Base-by-base conservation (phyloP, 1,140 invertebrate species). In the Pantala flavescens region DNA sequence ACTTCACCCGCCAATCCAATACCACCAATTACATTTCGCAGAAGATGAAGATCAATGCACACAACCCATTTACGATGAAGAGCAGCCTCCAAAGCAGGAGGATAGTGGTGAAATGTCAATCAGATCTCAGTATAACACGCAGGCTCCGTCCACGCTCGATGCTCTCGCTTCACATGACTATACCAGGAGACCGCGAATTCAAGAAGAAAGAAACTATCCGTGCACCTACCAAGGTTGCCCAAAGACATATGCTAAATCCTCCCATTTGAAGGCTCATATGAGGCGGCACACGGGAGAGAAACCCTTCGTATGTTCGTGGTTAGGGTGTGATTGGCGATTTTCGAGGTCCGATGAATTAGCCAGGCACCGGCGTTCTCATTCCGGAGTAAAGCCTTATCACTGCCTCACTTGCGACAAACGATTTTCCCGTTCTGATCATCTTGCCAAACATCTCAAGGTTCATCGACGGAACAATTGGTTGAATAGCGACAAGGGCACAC, bases 261-360 rank as follows among this genome's bases (percentile, higher is more conserved):
- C 94, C 11, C 96, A 98, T 82, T 86, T 98, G 23, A 96, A 97
- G 80, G 95, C 96, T 1, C 97, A 98, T 81, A 82, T 97, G 72
- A 86, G 96, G 1, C 87, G 96, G 14, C 96, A 98, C 82, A 94
- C 95, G 0, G 96, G 96, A 0, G 95, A 98, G 82, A 98, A 98
- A 80, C 96, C 96, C 0, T 91, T 89, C 78, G 82, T 86, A 0
- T 97, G 95, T 81, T 92, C 90, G 71, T 98, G 96, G 96, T 85
- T 89, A 1, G 92, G 90, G n/a, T 98, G 96, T 82, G 88, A 88
- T 11, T 98, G 96, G 96, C 87, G 91, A 75, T 98, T 98, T 84
- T 96, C 94, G 2, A 85, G 96, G 55, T 97, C 95, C 0, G 96
- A 98, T 80, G 96, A 98, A 82, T 83, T 98, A 43, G 92, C 94